Evolutionary conservation across 2,797 vertebrate genomes (phyloP), one percentile per base, ranked within the genome.

Genomic region (Arnoldichthys spilopterus): DNA sequence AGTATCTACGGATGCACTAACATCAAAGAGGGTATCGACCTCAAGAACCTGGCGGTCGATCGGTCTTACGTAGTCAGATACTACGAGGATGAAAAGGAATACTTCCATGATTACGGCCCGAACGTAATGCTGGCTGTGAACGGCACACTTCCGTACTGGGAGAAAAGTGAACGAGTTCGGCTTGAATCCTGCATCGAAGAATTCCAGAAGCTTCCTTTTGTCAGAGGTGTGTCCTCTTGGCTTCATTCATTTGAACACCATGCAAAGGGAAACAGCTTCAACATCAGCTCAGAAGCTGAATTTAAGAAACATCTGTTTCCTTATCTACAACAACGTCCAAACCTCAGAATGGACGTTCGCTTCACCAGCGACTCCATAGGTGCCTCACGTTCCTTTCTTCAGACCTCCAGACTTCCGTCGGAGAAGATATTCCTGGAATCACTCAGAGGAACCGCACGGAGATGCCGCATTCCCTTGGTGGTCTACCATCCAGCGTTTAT

Each of bases 401-500:
- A 96, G 86, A 95, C 91, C 0, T 78, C 89, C 6, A 88, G 77
- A 0, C 75, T 87, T 45, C 77, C 90, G 0, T 9, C 79, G 0
- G 85, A 90, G 81, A 94, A 94, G 74, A 86, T 86, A 20, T 88
- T 94, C 82, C 86, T 96, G 86, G 74, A 45, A 2, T 79, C 90
- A 16, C 82, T 97, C 40, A 88, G 94, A 62, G 56, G 62, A 58
- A 83, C 85, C 12, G 91, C 94, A 0, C 0, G 87, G 49, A 74
- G 85, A 3, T 97, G 95, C 83, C 83, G 78, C 5, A 22, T 93
- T 15, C 77, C 91, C 0, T 59, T 96, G 13, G 68, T 93, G 67
- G 95, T 96, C 0, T 97, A 94, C 81, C 94, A 96, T 83, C 93
- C 94, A 0, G 88, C 93, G 0, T 96, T 98, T 82, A 93, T 96